Evolutionary conservation across 2,888 invertebrate species (phyloP).

Genomic region (Pinctada fucata): DNA sequence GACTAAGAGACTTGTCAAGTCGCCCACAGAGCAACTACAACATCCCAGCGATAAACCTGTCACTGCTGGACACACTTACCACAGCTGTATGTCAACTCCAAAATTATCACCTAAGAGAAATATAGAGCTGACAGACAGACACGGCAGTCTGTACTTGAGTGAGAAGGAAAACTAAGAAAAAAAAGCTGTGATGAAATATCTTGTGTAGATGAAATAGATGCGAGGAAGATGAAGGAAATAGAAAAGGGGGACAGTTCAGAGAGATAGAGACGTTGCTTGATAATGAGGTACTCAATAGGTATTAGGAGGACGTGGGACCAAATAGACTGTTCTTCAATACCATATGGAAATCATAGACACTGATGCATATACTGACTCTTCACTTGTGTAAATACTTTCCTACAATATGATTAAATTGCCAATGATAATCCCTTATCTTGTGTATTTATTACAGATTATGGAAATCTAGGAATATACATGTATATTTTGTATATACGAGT

Average conservation of each 20-base stretch:
- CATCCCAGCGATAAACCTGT: not conserved
- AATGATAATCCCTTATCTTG: too few relatives aligned
- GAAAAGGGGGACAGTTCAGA: not conserved
- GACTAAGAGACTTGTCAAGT: not conserved
- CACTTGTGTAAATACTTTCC: not conserved
- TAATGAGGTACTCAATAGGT: not conserved
- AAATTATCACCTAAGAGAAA: not conserved
- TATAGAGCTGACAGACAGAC: not conserved
- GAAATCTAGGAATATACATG: too few relatives aligned
- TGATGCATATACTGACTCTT: not conserved
- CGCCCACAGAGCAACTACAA: constrained; percentile 1
- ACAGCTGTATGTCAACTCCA: not conserved
- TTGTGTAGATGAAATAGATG: not conserved
- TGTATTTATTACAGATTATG: too few relatives aligned
- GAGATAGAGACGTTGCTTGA: not conserved
- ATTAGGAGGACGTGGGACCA: not conserved
- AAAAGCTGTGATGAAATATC: not conserved
- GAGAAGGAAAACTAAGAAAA: too few relatives aligned
- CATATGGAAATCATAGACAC: constrained; percentile 1
- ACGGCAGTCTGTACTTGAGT: not conserved
- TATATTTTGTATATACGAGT: too few relatives aligned
- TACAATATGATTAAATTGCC: not conserved
- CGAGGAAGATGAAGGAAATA: not conserved
- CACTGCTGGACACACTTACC: not conserved
- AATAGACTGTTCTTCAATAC: not conserved